Base-by-base conservation (phyloP, 2,797 vertebrate species). In the Gymnoscopelus microlampas region DNA sequence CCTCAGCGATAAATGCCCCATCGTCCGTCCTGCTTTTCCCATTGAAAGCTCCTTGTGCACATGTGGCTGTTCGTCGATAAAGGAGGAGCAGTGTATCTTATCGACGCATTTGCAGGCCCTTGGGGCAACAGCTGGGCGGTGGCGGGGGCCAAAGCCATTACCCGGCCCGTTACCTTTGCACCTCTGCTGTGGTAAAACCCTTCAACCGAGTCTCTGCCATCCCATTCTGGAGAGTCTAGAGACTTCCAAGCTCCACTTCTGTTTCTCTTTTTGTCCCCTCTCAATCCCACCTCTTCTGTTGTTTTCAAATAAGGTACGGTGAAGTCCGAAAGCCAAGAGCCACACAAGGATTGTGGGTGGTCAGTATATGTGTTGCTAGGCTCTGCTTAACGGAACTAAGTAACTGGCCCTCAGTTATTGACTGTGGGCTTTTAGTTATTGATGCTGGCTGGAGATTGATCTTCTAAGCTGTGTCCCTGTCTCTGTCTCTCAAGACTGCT, bases 141-240 rank as follows among this genome's bases (percentile, higher is more conserved):
- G 66, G 60, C 48, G 49, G 70, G 58, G 73, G 71, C 77, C 73
- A 69, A 67, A 85, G 60, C 76, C 78, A 83, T 87, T 81, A 85
- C 66, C 71, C 58, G 50, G 60, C 50, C 15, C 39, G 15, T 76
- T 75, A 76, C 85, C 63, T n/a, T 73, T 76, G 39, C 39, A 44
- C 5, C 39, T 44, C 39, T 1, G 71, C 56, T 54, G 76, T 77
- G 79, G 87, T 88, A 88, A 83, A 63, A 66, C 53, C 57, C 39
- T 9, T 44, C 9, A 3, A 44, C 53, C 47, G 5, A 64, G 73
- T 70, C 50, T 56, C 59, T 48, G 47, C 60, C 71, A 68, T 74
- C 55, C 74, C 59, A 10, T 56, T 74, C 51, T 66, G 55, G 23
- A 73, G 60, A 73, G 29, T 62, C 68, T 8, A 65, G 23, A 53